phyloP scores from a whole-genome alignment of 2,888 invertebrate genomes.

The Euclidia mi region DNA sequence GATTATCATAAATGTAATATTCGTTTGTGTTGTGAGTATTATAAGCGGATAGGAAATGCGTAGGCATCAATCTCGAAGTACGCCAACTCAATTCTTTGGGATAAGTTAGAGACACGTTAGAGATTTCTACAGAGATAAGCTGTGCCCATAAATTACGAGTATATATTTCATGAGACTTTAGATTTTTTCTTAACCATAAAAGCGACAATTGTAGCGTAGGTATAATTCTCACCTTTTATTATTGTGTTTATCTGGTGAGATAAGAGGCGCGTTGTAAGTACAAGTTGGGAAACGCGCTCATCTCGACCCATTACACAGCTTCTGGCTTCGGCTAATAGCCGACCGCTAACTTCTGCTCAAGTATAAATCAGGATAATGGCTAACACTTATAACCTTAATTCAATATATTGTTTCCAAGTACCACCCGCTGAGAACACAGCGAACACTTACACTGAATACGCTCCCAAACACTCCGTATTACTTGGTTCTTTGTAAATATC shows the following conservation, averaged over 20 bases:
- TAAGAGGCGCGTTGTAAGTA: constrained; percentile 43
- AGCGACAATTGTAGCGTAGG: constrained; percentile 28
- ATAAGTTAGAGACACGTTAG: too few relatives aligned
- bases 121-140: constrained; percentile 50
- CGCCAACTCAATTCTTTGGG: constrained; percentile 35
- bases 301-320: constrained; percentile 66
- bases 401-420: constrained; percentile 44
- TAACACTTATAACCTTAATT: constrained; percentile 55
- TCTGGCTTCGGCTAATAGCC: constrained; percentile 64
- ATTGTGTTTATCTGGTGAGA: constrained; percentile 37
- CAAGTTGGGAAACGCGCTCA: constrained; percentile 60
- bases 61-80: constrained; percentile 41
- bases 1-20: constrained; percentile 20
- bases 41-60: constrained; percentile 45
- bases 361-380: constrained; percentile 63
- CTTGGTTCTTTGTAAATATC: too few relatives aligned
- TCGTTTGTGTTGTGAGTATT: constrained; percentile 17
- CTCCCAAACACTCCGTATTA: too few relatives aligned
- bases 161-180: constrained; percentile 42
- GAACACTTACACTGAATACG: too few relatives aligned
- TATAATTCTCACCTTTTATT: constrained; percentile 30
- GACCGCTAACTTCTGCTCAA: constrained; percentile 61
- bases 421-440: background rate
- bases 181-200: constrained; percentile 37
- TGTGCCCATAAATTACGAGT: constrained; percentile 47